Conservation (phyloP, 2,888 invertebrate genomes). For the Limenitis camilla region DNA sequence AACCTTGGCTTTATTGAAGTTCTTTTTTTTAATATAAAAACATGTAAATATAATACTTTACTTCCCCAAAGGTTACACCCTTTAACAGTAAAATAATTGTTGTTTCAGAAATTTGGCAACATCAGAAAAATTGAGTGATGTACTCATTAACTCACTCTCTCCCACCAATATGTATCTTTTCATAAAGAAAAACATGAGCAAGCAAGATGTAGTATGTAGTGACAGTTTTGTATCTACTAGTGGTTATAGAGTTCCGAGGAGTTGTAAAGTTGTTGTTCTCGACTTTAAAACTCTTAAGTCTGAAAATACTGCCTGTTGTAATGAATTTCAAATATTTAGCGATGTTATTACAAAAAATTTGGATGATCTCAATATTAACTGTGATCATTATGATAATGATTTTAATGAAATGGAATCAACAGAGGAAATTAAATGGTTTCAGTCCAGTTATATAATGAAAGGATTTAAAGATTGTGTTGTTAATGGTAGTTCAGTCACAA, state of each 20-base stretch:
- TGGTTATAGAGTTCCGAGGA: slow-evolving; percentile 55
- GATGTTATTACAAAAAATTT: slow-evolving; percentile 40
- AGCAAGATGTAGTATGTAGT: slow-evolving; percentile 37
- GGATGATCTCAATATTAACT: slow-evolving; percentile 31
- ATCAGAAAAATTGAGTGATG: slow-evolving; percentile 54
- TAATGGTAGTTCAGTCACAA: slow-evolving; percentile 70
- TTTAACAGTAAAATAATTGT: not conserved
- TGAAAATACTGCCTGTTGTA: slow-evolving; percentile 52
- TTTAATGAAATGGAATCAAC: slow-evolving; percentile 55
- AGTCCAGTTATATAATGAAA: slow-evolving; percentile 70
- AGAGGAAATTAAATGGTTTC: slow-evolving; percentile 62
- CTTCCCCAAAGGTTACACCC: too few species aligned
- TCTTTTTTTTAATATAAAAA: too few species aligned
- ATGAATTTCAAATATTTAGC: slow-evolving; percentile 58
- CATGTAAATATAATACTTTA: too few species aligned
- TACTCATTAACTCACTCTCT: slow-evolving; percentile 52
- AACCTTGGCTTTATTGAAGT: too few species aligned
- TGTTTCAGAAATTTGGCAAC: slow-evolving; percentile 59
- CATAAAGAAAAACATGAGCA: slow-evolving; percentile 50
- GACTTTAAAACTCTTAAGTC: slow-evolving; percentile 43
- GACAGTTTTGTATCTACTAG: slow-evolving; percentile 52
- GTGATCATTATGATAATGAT: slow-evolving; percentile 29
- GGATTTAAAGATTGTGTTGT: slow-evolving; percentile 75
- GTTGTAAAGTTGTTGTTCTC: slow-evolving; percentile 50
- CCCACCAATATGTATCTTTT: slow-evolving; percentile 70